Base-by-base conservation (phyloP, 64 coral and sea anemone genomes). In the Montipora foliosa region DNA sequence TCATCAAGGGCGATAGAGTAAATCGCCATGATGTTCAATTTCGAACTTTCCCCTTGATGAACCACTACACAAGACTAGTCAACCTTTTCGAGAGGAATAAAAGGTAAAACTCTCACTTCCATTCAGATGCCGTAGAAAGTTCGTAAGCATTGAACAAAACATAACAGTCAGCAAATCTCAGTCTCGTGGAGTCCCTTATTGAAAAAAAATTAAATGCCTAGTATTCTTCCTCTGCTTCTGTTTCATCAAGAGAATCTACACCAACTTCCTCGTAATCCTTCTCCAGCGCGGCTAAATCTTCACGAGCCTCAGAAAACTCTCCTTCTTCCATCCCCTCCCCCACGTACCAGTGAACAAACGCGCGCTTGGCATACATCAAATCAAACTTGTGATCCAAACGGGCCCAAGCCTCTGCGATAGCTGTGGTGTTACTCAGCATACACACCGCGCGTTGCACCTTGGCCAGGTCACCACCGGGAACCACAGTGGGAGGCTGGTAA, bases 341-440 rank as follows among this genome's bases (percentile, higher is more conserved):
- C 5, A 93, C 91, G 46, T 93, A 93, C 91, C 91, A 93, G 82
- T 93, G 91, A 6, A 93, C 91, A 79, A 93, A 93, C 0, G 91
- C 91, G 46, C 91, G 91, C 73, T 93, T 93, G 73, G 91, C 91
- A 47, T 93, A 93, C 91, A 93, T 93, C 82, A 93, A 58, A 79
- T 92, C 90, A 76, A 92, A 92, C 79, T 92, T 92, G 69, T 92
- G 90, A 92, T 92, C 90, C 79, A 92, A 74, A 45, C 91, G 91
- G 57, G 81, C 91, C 91, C 91, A 92, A 25, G 91, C 91, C 70
- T 92, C 91, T 5, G 91, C 91, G 14, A 92, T 92, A 46, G 91
- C 91, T 77, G 91, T 92, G 51, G 91, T 92, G 91, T 87, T 93
- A 72, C 91, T 93, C 74, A 93, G 77, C 91, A 93, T 93, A 46